Conservation (phyloP, 2,113 vertebrate species). For the Ifrita kowaldi region DNA sequence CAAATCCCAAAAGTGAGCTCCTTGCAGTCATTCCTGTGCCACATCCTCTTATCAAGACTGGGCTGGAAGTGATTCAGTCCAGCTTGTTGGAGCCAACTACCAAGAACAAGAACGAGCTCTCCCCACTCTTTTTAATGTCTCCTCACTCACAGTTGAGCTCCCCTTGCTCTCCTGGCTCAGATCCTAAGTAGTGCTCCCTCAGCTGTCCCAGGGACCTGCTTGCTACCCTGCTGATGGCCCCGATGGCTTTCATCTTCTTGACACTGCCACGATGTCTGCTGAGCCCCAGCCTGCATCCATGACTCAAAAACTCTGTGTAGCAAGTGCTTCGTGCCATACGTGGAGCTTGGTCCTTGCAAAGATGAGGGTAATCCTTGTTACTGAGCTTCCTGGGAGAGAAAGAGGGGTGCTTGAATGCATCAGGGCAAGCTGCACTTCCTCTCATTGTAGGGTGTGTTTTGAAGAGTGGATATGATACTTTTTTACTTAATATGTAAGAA, state of each 20-base stretch:
- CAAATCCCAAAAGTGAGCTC: not conserved
- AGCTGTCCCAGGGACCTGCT: fast-evolving
- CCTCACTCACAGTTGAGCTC: fast-evolving
- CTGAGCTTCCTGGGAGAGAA: not conserved
- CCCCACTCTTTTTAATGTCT: not conserved
- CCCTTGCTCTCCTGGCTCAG: not conserved
- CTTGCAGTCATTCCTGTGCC: not conserved
- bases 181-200: fast-evolving
- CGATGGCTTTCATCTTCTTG: not conserved
- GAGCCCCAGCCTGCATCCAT: not conserved
- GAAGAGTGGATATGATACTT: not conserved
- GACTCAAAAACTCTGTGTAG: not conserved
- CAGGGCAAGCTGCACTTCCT: not conserved
- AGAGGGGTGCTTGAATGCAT: not conserved
- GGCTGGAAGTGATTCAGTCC: not conserved
- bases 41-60: not conserved
- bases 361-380: not conserved
- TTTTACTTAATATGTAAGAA: not conserved
- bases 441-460: fast-evolving
- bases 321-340: not conserved
- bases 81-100: not conserved
- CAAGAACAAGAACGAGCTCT: not conserved
- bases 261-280: too few relatives aligned
- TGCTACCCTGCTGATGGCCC: fast-evolving
- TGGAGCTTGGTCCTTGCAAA: not conserved